These are phyloP conservation scores for Gallinago nigripennis DNA, from an alignment of 2,797 vertebrate genomes.

Conservation along the genomic window DNA sequence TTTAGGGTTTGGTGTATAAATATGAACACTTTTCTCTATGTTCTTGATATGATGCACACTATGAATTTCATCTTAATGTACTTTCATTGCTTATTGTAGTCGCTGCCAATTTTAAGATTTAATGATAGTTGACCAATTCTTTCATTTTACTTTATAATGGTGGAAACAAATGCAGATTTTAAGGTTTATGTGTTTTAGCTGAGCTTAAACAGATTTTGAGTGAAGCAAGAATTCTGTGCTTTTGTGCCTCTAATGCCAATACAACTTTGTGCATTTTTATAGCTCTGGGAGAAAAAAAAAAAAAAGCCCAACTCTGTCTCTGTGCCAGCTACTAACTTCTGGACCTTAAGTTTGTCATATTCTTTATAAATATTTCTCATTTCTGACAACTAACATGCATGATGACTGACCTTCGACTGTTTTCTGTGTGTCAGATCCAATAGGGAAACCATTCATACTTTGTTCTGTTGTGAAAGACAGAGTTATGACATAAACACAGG, in stretches of 20 bases:
- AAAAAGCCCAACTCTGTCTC: background rate
- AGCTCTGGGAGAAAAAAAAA: background rate
- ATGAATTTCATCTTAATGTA: background rate
- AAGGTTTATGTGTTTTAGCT: background rate
- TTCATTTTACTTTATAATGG: background rate
- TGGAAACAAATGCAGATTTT: background rate
- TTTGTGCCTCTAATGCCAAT: background rate
- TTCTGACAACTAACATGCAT: background rate
- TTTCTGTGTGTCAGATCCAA: background rate
- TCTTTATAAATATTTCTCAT: background rate
- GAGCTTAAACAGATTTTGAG: background rate
- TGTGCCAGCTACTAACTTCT: background rate
- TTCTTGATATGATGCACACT: background rate
- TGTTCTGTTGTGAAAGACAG: background rate
- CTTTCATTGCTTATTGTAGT: background rate
- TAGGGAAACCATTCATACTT: background rate
- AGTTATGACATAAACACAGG: background rate
- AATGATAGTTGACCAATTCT: background rate
- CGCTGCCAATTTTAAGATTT: background rate
- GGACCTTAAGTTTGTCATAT: background rate
- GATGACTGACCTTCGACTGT: background rate
- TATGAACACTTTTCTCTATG: rapidly evolving
- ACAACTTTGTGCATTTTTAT: background rate
- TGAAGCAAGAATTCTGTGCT: background rate
- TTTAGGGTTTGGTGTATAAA: background rate